These are phyloP conservation scores for Ochropleura leucogaster DNA, from an alignment of 2,888 invertebrate species.

Conservation along the genomic window DNA sequence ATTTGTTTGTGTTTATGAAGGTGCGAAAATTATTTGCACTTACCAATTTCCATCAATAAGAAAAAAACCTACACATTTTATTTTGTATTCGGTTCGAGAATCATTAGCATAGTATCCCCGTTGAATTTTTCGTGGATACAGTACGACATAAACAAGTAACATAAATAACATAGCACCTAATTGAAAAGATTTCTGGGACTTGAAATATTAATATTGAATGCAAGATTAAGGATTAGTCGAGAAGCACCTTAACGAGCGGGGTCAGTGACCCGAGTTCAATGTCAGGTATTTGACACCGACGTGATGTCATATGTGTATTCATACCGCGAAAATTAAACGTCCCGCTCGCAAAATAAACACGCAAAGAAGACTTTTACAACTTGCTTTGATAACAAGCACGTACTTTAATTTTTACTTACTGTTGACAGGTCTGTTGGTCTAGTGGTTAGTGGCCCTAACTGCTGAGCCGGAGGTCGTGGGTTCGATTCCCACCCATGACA, in stretches of 20 bases:
- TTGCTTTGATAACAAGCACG: neutral
- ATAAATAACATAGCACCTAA: conserved; percentile 4
- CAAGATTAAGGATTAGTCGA: conserved; percentile 38
- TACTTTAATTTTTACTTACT: too few relatives aligned
- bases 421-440: too few relatives aligned
- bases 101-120: too few relatives aligned
- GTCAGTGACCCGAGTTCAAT: conserved; percentile 60
- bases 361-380: neutral
- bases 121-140: too few relatives aligned
- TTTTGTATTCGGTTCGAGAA: too few relatives aligned
- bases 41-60: too few relatives aligned
- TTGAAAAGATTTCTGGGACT: conserved; percentile 25
- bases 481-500: too few relatives aligned
- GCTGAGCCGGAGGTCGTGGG: too few relatives aligned
- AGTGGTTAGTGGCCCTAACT: too few relatives aligned
- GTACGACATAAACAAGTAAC: neutral
- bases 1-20: too few relatives aligned
- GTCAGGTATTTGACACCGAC: conserved; percentile 59
- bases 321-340: conserved; percentile 8
- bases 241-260: conserved; percentile 40
- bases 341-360: conserved; percentile 19
- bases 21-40: too few relatives aligned
- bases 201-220: conserved; percentile 14
- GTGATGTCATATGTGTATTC: conserved; percentile 58
- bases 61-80: too few relatives aligned